These are phyloP conservation scores for Cisticola juncidis DNA, from an alignment of 2,113 vertebrate species.

Conservation along the genomic window DNA sequence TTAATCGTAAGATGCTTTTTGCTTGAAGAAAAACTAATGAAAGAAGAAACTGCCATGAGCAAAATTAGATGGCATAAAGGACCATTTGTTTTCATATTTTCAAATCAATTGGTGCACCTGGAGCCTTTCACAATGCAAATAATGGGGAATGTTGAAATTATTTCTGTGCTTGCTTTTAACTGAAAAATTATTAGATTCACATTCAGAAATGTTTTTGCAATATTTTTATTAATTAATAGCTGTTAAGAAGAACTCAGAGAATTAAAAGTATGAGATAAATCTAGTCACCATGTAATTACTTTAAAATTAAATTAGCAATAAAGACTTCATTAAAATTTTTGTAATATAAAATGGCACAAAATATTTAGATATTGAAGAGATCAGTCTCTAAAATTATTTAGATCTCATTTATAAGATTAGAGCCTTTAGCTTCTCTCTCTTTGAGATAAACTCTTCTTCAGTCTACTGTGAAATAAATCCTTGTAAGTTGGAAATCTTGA, in stretches of 20 bases:
- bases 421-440: not conserved
- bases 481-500: not conserved
- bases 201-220: not conserved
- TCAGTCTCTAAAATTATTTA: not conserved
- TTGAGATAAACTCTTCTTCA: not conserved
- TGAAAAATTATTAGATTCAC: not conserved
- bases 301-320: slow-evolving; percentile 21
- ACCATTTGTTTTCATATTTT: not conserved
- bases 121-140: not conserved
- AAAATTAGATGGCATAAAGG: not conserved
- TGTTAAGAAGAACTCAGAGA: not conserved
- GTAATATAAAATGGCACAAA: not conserved
- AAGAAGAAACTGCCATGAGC: not conserved
- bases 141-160: not conserved
- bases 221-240: slow-evolving; percentile 5
- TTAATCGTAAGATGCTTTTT: not conserved
- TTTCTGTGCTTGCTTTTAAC: not conserved
- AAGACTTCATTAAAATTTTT: not conserved
- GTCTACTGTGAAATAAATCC: not conserved
- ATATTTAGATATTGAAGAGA: not conserved
- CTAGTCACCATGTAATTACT: slow-evolving; percentile 20
- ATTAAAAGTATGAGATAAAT: not conserved
- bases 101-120: not conserved
- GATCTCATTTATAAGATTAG: not conserved
- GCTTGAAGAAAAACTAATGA: not conserved